Evolutionary conservation across 2,797 vertebrate species (phyloP).

Genomic region (Acomys russatus): DNA sequence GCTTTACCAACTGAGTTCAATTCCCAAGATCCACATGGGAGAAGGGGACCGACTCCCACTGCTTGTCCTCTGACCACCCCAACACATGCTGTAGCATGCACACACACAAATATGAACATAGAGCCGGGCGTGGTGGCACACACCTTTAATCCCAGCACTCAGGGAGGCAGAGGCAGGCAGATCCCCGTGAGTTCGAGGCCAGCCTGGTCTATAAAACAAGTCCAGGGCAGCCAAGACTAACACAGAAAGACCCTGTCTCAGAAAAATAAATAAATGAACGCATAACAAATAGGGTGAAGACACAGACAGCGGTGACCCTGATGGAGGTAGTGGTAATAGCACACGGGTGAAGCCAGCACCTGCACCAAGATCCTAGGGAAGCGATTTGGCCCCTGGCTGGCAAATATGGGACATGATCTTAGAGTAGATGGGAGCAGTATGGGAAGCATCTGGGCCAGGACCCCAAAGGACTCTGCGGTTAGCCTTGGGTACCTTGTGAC

Average conservation of each 20-base stretch:
- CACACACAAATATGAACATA: neutral
- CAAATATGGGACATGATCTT: neutral
- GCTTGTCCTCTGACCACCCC: neutral
- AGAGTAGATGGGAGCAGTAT: neutral
- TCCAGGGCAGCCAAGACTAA: too few species aligned
- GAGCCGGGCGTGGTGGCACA: too few species aligned
- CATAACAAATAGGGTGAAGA: neutral
- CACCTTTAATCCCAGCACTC: too few species aligned
- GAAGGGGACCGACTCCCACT: neutral
- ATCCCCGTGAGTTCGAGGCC: too few species aligned
- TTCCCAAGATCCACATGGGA: too few species aligned
- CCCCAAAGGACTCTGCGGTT: neutral
- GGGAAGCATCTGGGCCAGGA: neutral
- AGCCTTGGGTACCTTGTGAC: neutral
- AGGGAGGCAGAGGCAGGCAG: too few species aligned
- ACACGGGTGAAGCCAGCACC: neutral
- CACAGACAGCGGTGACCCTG: neutral
- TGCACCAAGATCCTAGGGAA: neutral
- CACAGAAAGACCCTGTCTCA: too few species aligned
- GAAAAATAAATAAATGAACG: neutral
- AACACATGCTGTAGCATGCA: neutral
- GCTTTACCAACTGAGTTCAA: neutral
- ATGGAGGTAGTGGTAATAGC: neutral
- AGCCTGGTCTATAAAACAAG: too few species aligned
- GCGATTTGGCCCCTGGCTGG: neutral